Conservation (phyloP, 64 coral and sea anemone species). For the Catalaphyllia jardinei region DNA sequence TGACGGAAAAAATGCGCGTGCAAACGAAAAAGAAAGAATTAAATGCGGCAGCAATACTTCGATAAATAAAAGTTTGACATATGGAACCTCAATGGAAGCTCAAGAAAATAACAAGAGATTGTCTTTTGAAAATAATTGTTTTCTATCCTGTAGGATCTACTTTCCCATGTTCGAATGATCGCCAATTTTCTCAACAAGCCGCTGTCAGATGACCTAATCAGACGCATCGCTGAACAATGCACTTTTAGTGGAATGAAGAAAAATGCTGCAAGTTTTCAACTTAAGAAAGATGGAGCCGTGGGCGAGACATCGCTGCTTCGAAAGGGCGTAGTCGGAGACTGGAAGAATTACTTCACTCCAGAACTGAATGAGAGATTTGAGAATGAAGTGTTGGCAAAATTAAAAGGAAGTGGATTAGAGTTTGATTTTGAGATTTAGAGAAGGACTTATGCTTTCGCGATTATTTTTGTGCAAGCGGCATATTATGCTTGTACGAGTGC, state of each 20-base stretch:
- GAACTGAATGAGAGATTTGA: conserved; percentile 3
- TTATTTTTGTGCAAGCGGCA: too few relatives aligned
- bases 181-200: conserved; percentile 21
- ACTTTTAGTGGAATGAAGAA: conserved; percentile 11
- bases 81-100: too few relatives aligned
- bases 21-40: too few relatives aligned
- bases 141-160: neutral
- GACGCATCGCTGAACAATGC: conserved; percentile 13
- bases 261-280: neutral
- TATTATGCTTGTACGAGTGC: too few relatives aligned
- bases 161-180: neutral
- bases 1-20: too few relatives aligned
- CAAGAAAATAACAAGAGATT: too few relatives aligned
- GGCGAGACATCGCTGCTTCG: neutral
- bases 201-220: neutral
- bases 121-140: too few relatives aligned
- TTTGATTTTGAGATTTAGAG: neutral
- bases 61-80: too few relatives aligned
- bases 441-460: too few relatives aligned
- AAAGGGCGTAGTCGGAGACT: neutral
- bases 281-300: neutral
- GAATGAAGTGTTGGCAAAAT: neutral
- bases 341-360: neutral
- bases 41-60: too few relatives aligned
- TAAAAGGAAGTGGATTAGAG: neutral